Evolutionary conservation across 2,888 invertebrate species (phyloP), one percentile per base, ranked within the genome.

Genomic region (Empis stercorea): DNA sequence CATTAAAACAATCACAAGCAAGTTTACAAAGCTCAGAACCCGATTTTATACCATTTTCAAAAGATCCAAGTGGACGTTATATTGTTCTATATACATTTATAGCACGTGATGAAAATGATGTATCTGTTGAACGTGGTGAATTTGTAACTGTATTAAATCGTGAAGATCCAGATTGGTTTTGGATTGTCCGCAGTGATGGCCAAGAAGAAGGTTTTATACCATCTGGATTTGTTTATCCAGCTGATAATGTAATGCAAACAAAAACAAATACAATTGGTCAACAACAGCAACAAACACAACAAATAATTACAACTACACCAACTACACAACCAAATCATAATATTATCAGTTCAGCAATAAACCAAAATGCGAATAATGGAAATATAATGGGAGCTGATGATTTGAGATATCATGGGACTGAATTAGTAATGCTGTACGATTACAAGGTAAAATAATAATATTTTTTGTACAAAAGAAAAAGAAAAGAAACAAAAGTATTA

Each of bases 171-270:
- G 93, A 94, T 67, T 95, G 95, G 95, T 94, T 86, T 66, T 95
- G 94, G 94, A 88, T 95, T 45, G 83, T 91, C 36, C 76, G 92
- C 55, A 86, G 86, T 56, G 91, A 94, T 62, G 91, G 89, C 0
- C 88, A 89, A 58, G 94, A 95, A 68, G 94, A 95, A 68, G 95
- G 95, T 1, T 95, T 95, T 66, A 93, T 95, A 45, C 95, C 95
- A 0, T 87, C 89, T 9, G 89, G 89, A 20, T 94, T 93, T 61
- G 89, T 94, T 0, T 94, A 92, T 72, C 93, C 93, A 1, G 89
- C 87, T 15, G 87, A 74, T 73, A 82, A 81, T 72, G 86, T 87
- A 56, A 72, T 80, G 55, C 79, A 79, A 66, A 56, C 59, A 3
- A 20, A 20, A 9, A 40, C 20, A 40, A n/a, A 11, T 27, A n/a